phyloP scores from a whole-genome alignment of 2,113 vertebrate genomes.

The Cricetomys ansorgei region DNA sequence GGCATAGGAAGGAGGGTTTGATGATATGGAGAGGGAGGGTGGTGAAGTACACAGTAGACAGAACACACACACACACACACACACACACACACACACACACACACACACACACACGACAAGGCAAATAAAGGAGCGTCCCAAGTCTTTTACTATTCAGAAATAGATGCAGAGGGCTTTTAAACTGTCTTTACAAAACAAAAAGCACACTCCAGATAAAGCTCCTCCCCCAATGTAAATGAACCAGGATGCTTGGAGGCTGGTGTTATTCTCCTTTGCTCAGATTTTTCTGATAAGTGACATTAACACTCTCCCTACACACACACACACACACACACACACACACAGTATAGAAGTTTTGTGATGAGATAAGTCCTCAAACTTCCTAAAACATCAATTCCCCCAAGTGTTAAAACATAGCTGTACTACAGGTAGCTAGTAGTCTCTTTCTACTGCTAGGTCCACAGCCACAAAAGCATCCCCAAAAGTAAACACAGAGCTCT shows the following conservation, averaged over 20 bases:
- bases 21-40: not conserved
- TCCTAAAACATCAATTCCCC: not conserved
- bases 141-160: conserved; percentile 38
- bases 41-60: no score
- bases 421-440: not conserved
- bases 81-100: not conserved
- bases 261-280: not conserved
- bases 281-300: not conserved
- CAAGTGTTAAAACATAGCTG: not conserved
- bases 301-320: no score
- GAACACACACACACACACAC: no score
- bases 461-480: not conserved
- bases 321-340: no score
- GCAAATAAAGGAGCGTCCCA: fast-evolving
- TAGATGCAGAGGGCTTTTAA: not conserved
- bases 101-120: not conserved
- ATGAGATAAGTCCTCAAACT: not conserved
- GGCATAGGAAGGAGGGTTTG: not conserved
- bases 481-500: not conserved
- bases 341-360: not conserved
- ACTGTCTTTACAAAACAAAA: conserved; percentile 21
- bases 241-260: not conserved
- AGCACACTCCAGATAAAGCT: not conserved
- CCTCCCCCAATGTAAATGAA: conserved; percentile 28
- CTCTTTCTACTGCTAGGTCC: not conserved